These are phyloP conservation scores for Oxyura jamaicensis DNA, from an alignment of 2,113 vertebrate genomes.

Conservation along the genomic window DNA sequence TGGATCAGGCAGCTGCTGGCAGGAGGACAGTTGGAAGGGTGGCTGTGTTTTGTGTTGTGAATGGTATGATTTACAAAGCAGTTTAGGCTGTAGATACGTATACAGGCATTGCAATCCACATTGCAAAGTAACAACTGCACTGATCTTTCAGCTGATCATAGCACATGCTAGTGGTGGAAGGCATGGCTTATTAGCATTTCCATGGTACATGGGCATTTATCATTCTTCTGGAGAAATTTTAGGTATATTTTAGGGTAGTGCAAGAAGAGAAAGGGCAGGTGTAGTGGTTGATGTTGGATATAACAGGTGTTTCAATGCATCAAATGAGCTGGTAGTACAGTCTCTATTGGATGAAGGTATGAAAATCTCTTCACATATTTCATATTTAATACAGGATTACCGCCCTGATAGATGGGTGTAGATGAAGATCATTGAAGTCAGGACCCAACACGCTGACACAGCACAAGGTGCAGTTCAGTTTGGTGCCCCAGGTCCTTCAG, in stretches of 20 bases:
- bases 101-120: not conserved
- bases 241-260: fast-evolving
- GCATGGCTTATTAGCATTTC: not conserved
- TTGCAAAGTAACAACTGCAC: not conserved
- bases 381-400: not conserved
- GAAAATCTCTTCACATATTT: not conserved
- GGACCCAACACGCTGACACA: not conserved
- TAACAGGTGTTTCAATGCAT: not conserved
- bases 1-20: not conserved
- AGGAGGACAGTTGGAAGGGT: not conserved
- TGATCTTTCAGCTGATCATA: not conserved
- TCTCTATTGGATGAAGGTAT: not conserved
- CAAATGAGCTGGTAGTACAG: not conserved
- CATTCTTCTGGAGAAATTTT: not conserved
- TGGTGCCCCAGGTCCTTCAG: not conserved
- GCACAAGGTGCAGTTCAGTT: not conserved
- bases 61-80: not conserved
- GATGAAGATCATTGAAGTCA: not conserved
- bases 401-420: not conserved
- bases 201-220: not conserved
- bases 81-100: fast-evolving
- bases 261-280: not conserved
- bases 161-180: not conserved
- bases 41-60: fast-evolving
- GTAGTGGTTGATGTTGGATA: not conserved